Evolutionary conservation across 2,797 vertebrate species (phyloP), one percentile per base, ranked within the genome.

Genomic region (Phylloscopus collybita): DNA sequence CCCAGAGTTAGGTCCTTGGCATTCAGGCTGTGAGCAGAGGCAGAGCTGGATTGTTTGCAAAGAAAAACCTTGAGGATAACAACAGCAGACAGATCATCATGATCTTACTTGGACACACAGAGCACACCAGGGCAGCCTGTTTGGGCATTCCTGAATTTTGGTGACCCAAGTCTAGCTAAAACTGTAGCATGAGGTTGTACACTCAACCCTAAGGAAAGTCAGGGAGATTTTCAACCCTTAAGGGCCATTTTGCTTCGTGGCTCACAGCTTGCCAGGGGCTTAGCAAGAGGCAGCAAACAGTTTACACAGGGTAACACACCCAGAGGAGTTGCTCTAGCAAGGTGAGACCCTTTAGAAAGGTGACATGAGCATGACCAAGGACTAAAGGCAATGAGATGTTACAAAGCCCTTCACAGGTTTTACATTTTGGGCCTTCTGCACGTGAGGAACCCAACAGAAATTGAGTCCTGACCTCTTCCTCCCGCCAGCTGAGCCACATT

Each of bases 21-120:
- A 59, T 44, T 54, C 67, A 78, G 30, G 21, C n/a, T 34, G 61
- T 44, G 49, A 74, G 42, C 32, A 9, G 26, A 67, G 85, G 34
- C 53, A 88, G 17, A 62, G 34, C 16, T 57, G 61, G 25, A 56
- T 10, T 47, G 73, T 53, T 79, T 71, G 60, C 25, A 62, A 50
- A 76, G 16, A 26, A 29, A 72, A 42, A 21, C 18, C 8, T 7
- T 29, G 18, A 56, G 40, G 64, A 49, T 47, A 59, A 27, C n/a
- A 61, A 8, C 0, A 1, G 12, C 53, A 57, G 56, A 7, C 27
- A 50, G 53, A 34, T 32, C 7, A 0, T 18, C 22, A 25, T 13
- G 61, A 86, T 50, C 65, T 51, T 13, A 2, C 49, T 3, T 13
- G 30, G 51, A 26, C 8, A 7, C 23, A 30, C 40, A 21, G 23